Evolutionary conservation across 2,888 invertebrate genomes (phyloP), one percentile per base, ranked within the genome.

Genomic region (Pristionchus mayeri): DNA sequence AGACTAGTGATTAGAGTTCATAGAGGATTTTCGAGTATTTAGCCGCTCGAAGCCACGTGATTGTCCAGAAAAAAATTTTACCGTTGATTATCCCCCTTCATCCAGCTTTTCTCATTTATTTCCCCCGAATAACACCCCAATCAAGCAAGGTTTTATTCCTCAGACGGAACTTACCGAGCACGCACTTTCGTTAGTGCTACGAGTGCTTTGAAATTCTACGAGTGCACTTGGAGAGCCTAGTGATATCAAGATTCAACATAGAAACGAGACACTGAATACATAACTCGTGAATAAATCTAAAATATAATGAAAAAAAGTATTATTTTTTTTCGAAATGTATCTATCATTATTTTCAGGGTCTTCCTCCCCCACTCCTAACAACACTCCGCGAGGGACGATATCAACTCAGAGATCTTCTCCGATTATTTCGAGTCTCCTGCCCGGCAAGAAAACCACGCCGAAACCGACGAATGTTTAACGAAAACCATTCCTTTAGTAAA

Each of bases 401-500:
- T 76, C 76, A 4, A 76, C 48, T 44, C 76, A 44, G 16, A n/a
- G 48, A n/a, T n/a, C n/a, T 0, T 76, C 76, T 0, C 76, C 76
- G 0, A 44, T 76, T 13, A n/a, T 76, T 3, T 76, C 76, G 4
- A 34, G 37, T 30, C 16, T 76, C 13, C 27, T 48, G 9, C 76
- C 76, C 18, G 16, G 6, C 13, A 76, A 76, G 76, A 76, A 48
- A 27, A 37, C 44, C 30, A 76, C 76, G 6, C 76, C 76, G 34
- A 76, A 76, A 27, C 76, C 76, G 16, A 76, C 48, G 6, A 76
- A 48, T 24, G 76, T 76, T n/a, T 76, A 13, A 71, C 60, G 44
- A 44, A 44, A 13, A 13, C 44, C 13, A 13, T 44, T 13, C 6
- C 44, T 44, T 44, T 44, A n/a, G n/a, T n/a, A n/a, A n/a, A n/a